These are phyloP conservation scores for Lasioglossum leucozonium DNA, from an alignment of 2,888 invertebrate species.

Conservation along the genomic window DNA sequence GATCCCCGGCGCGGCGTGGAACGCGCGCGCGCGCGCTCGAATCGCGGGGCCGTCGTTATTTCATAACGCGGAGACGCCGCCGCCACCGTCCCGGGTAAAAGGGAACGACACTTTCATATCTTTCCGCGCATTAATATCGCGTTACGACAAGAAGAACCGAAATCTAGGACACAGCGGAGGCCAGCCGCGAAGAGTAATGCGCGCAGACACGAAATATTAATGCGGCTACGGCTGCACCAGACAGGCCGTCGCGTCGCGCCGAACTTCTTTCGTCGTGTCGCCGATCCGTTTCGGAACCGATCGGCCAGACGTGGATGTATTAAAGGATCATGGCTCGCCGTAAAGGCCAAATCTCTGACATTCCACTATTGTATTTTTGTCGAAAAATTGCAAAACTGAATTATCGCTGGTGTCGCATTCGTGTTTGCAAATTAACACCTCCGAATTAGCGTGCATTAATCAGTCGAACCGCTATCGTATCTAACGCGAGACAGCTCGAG, in stretches of 20 bases:
- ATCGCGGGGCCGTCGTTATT: constrained; percentile 67
- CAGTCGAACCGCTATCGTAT: neutral
- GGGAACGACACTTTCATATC: constrained; percentile 69
- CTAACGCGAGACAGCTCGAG: neutral
- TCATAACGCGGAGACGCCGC: constrained; percentile 62
- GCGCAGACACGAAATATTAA: constrained; percentile 59
- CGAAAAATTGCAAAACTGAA: too few species aligned
- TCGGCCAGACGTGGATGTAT: neutral
- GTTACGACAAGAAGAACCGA: constrained; percentile 61
- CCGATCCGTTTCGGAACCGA: neutral
- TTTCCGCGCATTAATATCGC: constrained; percentile 68
- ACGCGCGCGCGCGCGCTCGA: constrained; percentile 14
- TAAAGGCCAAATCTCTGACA: neutral
- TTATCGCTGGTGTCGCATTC: too few species aligned
- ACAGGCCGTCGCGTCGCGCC: neutral
- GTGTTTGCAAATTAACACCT: neutral
- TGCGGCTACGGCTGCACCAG: constrained; percentile 37
- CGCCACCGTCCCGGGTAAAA: constrained; percentile 47
- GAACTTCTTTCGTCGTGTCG: neutral
- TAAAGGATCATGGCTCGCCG: neutral
- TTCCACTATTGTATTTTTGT: neutral
- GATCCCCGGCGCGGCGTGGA: constrained; percentile 51
- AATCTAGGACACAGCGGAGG: constrained; percentile 62
- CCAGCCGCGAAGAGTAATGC: constrained; percentile 49
- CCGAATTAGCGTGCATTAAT: neutral